phyloP scores from a whole-genome alignment of 1,140 invertebrate genomes.

The Harlomillsia oculata region DNA sequence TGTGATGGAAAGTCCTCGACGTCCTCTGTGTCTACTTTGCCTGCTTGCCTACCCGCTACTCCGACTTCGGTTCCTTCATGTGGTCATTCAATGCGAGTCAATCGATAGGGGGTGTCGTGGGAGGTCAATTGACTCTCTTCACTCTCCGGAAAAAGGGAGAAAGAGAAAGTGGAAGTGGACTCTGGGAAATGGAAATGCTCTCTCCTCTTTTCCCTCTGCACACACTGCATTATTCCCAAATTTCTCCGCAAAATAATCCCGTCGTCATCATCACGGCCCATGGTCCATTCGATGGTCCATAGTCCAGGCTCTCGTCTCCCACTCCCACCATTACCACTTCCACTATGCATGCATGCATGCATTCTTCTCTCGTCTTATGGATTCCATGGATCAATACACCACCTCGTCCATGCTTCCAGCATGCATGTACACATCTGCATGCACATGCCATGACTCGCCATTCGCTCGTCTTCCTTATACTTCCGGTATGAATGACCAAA shows the following conservation, averaged over 20 bases:
- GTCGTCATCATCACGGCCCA: conserved; percentile 15
- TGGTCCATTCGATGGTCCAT: conserved; percentile 8
- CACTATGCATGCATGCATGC: neutral
- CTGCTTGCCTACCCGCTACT: neutral
- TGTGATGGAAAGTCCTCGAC: no score
- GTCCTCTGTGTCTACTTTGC: no score
- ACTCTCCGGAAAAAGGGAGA: conserved; percentile 19
- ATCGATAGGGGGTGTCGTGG: conserved; percentile 35
- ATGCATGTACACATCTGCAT: neutral
- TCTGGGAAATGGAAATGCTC: conserved; percentile 22
- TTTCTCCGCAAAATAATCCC: conserved; percentile 27
- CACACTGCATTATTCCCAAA: conserved; percentile 17
- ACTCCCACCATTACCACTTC: neutral
- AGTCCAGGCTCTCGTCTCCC: neutral
- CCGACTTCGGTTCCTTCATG: neutral
- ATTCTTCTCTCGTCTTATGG: neutral
- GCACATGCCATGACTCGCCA: no score
- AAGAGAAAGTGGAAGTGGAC: conserved; percentile 11
- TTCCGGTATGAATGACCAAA: no score
- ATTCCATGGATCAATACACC: neutral
- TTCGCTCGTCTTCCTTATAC: no score
- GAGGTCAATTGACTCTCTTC: conserved; percentile 35
- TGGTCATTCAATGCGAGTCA: conserved; percentile 31
- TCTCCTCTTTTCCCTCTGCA: neutral
- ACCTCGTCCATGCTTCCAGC: no score